These are phyloP conservation scores for Pentamera pediparva DNA, from an alignment of 53 echinoderm and acorn worm genomes.

Conservation along the genomic window DNA sequence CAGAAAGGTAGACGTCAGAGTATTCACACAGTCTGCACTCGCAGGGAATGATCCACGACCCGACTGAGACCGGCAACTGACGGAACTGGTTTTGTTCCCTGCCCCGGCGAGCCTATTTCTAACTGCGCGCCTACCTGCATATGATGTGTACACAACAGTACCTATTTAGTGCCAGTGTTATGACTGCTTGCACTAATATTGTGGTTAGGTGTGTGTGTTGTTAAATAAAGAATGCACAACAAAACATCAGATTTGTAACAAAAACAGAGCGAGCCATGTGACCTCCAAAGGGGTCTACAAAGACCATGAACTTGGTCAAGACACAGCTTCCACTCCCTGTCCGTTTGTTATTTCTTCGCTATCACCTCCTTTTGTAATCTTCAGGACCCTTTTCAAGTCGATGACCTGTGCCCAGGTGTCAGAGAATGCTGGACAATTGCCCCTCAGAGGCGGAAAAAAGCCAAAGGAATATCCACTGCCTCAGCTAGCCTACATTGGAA, in stretches of 20 bases:
- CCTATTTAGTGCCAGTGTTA: constrained; percentile 11
- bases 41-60: too few species aligned
- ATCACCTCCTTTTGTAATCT: too few species aligned
- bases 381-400: too few species aligned
- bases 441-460: too few species aligned
- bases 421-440: not conserved
- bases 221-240: constrained; percentile 20
- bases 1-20: too few species aligned
- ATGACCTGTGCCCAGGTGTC: not conserved
- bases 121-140: too few species aligned
- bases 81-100: constrained; percentile 21
- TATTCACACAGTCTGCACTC: too few species aligned
- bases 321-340: too few species aligned
- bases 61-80: constrained; percentile 9
- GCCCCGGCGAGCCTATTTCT: too few species aligned
- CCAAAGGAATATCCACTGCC: too few species aligned
- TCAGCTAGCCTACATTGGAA: constrained; percentile 35
- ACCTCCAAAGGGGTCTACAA: constrained; percentile 32
- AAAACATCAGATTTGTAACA: constrained; percentile 29
- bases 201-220: constrained; percentile 23
- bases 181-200: constrained; percentile 34
- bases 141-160: not conserved
- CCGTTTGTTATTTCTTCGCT: too few species aligned
- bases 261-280: constrained; percentile 27
- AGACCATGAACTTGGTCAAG: constrained; percentile 32